Conservation (phyloP, 1,140 invertebrate genomes). For the Berghia stephanieae region DNA sequence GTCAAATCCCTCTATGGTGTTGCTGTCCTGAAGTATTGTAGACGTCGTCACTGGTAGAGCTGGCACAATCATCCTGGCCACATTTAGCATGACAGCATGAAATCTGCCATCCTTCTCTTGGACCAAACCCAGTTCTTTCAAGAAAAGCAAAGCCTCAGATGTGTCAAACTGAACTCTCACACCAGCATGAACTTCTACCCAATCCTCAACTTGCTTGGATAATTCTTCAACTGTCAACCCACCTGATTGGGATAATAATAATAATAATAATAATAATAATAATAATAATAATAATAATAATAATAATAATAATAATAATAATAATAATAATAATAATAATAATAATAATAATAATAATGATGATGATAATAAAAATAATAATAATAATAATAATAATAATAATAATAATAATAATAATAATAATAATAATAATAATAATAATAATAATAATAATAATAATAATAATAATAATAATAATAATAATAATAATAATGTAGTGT, state of each 20-base stretch:
- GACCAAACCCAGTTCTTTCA: slow-evolving; percentile 55
- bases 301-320: too few relatives aligned
- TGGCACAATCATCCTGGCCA: slow-evolving; percentile 54
- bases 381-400: too few relatives aligned
- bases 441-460: too few relatives aligned
- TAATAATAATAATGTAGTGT: too few relatives aligned
- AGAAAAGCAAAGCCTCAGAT: slow-evolving; percentile 47
- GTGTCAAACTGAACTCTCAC: slow-evolving; percentile 52
- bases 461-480: too few relatives aligned
- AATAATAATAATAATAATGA: too few relatives aligned
- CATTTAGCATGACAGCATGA: slow-evolving; percentile 50
- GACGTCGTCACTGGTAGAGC: too few relatives aligned
- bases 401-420: too few relatives aligned
- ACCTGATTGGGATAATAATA: slow-evolving; percentile 45
- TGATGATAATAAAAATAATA: too few relatives aligned
- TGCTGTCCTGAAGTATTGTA: too few relatives aligned
- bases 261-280: neutral
- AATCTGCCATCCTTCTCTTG: slow-evolving; percentile 47
- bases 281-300: neutral
- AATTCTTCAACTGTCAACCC: slow-evolving; percentile 48
- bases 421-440: too few relatives aligned
- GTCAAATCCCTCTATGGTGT: slow-evolving; percentile 59
- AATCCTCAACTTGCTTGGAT: slow-evolving; percentile 55
- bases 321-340: too few relatives aligned
- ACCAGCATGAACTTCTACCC: slow-evolving; percentile 51